Evolutionary conservation across 2,113 vertebrate species (phyloP).

Genomic region (Peromyscus polionotus): DNA sequence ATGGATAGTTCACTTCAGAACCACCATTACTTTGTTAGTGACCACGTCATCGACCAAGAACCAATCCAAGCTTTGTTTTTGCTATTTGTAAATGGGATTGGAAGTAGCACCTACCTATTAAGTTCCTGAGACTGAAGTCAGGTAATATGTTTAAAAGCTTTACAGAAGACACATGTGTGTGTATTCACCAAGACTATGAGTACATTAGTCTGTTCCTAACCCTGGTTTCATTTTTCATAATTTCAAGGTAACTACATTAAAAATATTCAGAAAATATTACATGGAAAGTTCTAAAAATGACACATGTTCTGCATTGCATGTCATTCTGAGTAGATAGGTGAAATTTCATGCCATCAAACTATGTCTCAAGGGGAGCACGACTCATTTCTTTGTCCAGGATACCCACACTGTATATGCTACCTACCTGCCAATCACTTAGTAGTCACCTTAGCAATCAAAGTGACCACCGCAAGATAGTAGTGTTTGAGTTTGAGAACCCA

Average conservation of each 20-base stretch:
- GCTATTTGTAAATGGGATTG: not conserved
- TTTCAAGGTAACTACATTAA: not conserved
- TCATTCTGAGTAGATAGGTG: not conserved
- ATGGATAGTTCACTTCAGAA: not conserved
- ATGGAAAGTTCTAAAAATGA: not conserved
- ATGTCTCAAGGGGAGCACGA: too few relatives aligned
- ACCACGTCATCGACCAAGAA: too few relatives aligned
- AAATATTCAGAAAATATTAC: not conserved
- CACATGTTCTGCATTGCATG: not conserved
- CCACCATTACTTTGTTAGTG: not conserved
- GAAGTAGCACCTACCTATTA: not conserved
- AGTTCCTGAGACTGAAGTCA: not conserved
- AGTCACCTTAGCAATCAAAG: not conserved
- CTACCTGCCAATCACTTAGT: not conserved
- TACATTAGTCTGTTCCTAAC: not conserved
- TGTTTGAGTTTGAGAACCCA: not conserved
- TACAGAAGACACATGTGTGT: not conserved
- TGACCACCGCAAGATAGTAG: not conserved
- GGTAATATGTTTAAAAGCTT: not conserved
- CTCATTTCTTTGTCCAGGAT: not conserved
- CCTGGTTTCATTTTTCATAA: not conserved
- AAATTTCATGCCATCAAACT: not conserved
- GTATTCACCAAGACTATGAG: not conserved
- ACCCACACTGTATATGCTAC: too few relatives aligned
- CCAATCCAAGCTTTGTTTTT: not conserved